Base-by-base conservation (phyloP, 2,888 invertebrate genomes). In the Cosmia trapezina region DNA sequence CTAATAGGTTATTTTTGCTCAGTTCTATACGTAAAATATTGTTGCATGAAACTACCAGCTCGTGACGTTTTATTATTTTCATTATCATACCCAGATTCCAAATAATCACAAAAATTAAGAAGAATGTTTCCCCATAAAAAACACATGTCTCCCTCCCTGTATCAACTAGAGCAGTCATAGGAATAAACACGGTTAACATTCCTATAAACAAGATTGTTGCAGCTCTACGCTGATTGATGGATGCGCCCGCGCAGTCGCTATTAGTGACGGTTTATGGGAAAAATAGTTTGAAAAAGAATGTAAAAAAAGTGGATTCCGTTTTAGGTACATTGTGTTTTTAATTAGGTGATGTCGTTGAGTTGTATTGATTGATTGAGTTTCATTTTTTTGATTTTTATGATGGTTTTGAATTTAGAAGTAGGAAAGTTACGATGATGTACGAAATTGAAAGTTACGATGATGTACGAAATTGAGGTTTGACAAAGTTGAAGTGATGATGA, bases 171-270 rank as follows among this genome's bases (percentile, higher is more conserved):
- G 88, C 86, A 88, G 87, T 88, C 87, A 82, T 93, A 89, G 93
- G 94, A 95, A 95, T 95, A 95, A 94, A 92, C 93, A 92, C 93
- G 89, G 93, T 93, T 95, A 94, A 95, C 94, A 94, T 94, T 93
- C 93, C 91, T 94, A 95, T 95, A 96, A 96, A 96, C 95, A 96
- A 95, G 94, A 93, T 94, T 91, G 94, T 93, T 89, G 91, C 90
- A 89, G 90, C 90, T 89, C 90, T 86, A 77, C 89, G 74, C 88
- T 83, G 95, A 95, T 93, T 91, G 92, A 95, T 94, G 93, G 89
- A 91, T 91, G 93, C 90, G 90, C 87, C 74, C 87, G 89, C 90
- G 87, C 88, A 79, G 78, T 77, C 83, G 87, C 94, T 93, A 94
- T 94, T 95, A 95, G 93, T 91, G 91, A 91, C 92, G 92, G 88